A percentile compares a stretch with the other conserved stretches of the same genome.
These are phyloP conservation scores for Ctenomys sociabilis DNA, from an alignment of 2,113 vertebrate genomes.

Conservation along the genomic window DNA sequence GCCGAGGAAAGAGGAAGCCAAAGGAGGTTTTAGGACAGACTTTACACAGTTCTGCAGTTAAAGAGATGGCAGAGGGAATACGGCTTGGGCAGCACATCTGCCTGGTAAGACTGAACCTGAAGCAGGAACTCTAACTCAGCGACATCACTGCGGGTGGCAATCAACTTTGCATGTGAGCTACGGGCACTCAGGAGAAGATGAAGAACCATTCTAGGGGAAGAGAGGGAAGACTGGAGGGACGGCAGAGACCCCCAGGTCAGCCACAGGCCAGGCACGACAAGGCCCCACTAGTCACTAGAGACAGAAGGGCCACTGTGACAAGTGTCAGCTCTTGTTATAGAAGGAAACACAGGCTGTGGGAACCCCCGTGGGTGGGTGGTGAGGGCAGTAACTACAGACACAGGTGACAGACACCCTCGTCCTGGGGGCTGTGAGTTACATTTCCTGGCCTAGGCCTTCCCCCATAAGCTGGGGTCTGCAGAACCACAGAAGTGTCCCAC, in stretches of 20 bases:
- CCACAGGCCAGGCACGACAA: neutral
- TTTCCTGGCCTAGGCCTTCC: neutral
- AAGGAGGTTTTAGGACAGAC: neutral
- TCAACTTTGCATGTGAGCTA: neutral
- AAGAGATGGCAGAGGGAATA: no score
- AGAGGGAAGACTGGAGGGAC: neutral
- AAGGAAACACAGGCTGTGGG: neutral
- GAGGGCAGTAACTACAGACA: neutral
- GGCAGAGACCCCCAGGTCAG: neutral
- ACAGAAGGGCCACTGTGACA: neutral
- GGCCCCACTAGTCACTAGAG: neutral
- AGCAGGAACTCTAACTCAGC: neutral
- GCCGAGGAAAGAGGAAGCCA: no score
- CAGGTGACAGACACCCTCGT: neutral
- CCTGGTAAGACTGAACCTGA: neutral
- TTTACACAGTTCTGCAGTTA: fast-evolving
- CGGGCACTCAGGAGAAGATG: neutral
- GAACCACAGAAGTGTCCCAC: no score
- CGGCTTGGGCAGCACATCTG: fast-evolving
- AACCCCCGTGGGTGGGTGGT: neutral
- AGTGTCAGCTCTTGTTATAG: neutral
- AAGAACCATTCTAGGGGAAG: neutral
- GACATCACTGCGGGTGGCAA: neutral
- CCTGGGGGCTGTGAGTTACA: neutral
- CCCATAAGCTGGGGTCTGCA: neutral